These are phyloP conservation scores for Misgurnus anguillicaudatus DNA, from an alignment of 2,113 vertebrate species.

Conservation along the genomic window DNA sequence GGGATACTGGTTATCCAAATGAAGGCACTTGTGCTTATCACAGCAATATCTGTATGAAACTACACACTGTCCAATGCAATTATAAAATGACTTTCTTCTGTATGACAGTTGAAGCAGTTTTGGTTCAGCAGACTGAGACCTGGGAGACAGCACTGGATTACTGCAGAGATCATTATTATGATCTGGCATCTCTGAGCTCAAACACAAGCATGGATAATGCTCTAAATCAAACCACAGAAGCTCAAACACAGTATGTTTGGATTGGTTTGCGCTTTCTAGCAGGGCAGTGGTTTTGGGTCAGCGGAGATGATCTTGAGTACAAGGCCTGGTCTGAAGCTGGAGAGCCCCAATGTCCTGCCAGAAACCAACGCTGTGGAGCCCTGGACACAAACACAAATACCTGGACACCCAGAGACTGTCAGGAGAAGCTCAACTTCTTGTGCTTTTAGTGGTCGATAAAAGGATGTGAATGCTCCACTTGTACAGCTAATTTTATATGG, in stretches of 20 bases:
- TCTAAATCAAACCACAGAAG: neutral
- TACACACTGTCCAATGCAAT: neutral
- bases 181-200: constrained; percentile 29
- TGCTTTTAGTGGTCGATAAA: neutral
- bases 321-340: neutral
- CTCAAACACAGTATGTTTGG: constrained; percentile 15
- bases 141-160: constrained; percentile 26
- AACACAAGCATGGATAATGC: neutral
- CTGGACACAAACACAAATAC: neutral
- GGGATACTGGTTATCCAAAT: neutral
- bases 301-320: neutral
- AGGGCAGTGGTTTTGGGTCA: constrained; percentile 26
- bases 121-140: neutral
- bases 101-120: neutral
- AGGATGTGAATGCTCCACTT: neutral
- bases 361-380: constrained; percentile 10
- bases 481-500: no score
- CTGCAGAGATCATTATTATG: constrained; percentile 8
- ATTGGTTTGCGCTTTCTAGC: constrained; percentile 28
- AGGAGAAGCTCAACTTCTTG: constrained; percentile 20
- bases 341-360: neutral
- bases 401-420: constrained; percentile 20
- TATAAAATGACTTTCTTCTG: neutral
- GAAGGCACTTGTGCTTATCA: neutral
- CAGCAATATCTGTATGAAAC: neutral